These are phyloP conservation scores for Iselma pallidipennis DNA, from an alignment of 2,888 invertebrate genomes.

Conservation along the genomic window DNA sequence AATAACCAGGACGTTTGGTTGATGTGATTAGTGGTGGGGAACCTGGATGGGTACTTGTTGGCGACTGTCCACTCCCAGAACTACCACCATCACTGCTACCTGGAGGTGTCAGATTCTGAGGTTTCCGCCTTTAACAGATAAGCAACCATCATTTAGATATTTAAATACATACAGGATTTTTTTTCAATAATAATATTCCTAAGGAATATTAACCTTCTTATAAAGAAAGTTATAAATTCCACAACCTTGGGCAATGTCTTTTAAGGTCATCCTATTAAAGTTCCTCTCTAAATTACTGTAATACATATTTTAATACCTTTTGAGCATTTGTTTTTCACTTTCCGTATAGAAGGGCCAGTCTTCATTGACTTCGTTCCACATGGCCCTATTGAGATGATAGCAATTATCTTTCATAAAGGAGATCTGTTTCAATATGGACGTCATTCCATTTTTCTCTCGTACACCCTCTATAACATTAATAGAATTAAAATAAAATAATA, in stretches of 20 bases:
- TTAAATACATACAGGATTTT: too few species aligned
- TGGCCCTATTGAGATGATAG: constrained; percentile 82
- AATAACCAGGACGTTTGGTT: constrained; percentile 65
- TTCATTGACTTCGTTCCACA: constrained; percentile 92
- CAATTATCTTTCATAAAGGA: constrained; percentile 85
- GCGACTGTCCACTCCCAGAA: constrained; percentile 79
- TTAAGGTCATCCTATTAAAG: background rate
- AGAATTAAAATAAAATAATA: background rate
- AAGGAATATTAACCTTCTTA: too few species aligned
- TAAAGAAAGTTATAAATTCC: background rate
- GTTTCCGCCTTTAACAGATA: constrained; percentile 73
- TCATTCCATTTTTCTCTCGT: constrained; percentile 76
- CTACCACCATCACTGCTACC: constrained; percentile 81
- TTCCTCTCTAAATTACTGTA: too few species aligned
- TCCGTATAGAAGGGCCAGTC: constrained; percentile 95
- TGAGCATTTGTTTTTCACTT: constrained; percentile 84
- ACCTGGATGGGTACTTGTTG: constrained; percentile 72
- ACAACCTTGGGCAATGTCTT: background rate
- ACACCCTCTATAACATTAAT: constrained; percentile 75
- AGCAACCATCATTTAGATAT: too few species aligned
- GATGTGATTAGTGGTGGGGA: constrained; percentile 69
- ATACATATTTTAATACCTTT: too few species aligned
- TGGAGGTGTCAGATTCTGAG: constrained; percentile 88
- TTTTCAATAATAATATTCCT: too few species aligned
- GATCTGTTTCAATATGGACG: constrained; percentile 78